Evolutionary conservation across 1,140 invertebrate species (phyloP).

Genomic region (Homarus americanus): DNA sequence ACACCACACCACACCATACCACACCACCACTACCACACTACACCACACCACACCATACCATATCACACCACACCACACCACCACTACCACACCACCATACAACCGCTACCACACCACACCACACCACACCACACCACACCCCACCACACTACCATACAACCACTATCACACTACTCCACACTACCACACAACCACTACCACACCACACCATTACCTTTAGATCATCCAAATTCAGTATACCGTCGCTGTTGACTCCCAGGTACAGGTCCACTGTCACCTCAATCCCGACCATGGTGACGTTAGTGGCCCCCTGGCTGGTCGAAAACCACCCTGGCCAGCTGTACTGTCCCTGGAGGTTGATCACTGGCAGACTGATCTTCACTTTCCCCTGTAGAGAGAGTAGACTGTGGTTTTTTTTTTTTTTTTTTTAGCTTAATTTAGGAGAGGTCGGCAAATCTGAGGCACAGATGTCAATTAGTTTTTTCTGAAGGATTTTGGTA

Average conservation of each 20-base stretch:
- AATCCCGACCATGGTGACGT: constrained; percentile 42
- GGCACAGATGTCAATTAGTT: too few species aligned
- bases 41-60: neutral
- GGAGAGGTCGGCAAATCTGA: too few species aligned
- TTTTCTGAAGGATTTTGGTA: too few species aligned
- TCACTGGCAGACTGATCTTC: constrained; percentile 1
- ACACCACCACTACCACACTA: constrained; percentile 5
- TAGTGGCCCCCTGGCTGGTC: constrained; percentile 11
- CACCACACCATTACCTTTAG: neutral
- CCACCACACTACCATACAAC: neutral
- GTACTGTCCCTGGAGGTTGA: constrained; percentile 28
- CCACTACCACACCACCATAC: neutral
- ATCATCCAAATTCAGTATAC: neutral
- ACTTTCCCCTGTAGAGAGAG: constrained; percentile 23
- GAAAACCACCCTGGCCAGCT: constrained; percentile 43
- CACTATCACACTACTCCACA: neutral
- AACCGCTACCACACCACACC: neutral
- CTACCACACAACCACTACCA: neutral
- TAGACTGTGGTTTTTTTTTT: too few species aligned
- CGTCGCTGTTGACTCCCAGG: constrained; percentile 8
- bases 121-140: neutral
- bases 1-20: neutral
- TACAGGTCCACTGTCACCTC: constrained; percentile 6
- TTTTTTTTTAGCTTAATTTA: too few species aligned
- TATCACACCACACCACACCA: neutral